Evolutionary conservation across 2,797 vertebrate genomes (phyloP).

Genomic region (Eulemur mongoz): DNA sequence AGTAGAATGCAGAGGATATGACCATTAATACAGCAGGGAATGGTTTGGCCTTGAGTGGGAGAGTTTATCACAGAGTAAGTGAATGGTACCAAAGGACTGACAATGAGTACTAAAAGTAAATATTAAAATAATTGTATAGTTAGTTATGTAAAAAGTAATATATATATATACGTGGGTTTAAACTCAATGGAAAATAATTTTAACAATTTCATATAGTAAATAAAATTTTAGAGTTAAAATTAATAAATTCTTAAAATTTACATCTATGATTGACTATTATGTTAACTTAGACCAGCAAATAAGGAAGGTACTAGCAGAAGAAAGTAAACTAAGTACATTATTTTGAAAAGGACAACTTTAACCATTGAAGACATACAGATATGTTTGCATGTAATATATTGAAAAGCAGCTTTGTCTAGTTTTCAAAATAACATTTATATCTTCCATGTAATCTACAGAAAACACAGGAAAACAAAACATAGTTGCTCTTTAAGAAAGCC

Average conservation of each 20-base stretch:
- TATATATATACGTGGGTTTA: not conserved
- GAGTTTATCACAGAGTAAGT: not conserved
- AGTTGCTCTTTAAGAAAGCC: not conserved
- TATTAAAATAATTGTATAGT: not conserved
- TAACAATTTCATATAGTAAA: not conserved
- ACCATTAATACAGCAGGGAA: not conserved
- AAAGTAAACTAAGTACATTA: not conserved
- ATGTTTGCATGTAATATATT: not conserved
- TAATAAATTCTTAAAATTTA: not conserved
- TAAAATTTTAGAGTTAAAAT: not conserved
- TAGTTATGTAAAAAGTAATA: not conserved
- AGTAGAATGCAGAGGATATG: not conserved
- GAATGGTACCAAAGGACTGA: not conserved
- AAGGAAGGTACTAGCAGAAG: not conserved
- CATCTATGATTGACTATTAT: not conserved
- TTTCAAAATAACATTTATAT: slow-evolving; percentile 1
- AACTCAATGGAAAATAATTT: not conserved
- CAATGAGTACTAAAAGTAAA: not conserved
- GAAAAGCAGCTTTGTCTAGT: not conserved
- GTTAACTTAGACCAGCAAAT: not conserved
- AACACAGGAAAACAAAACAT: not conserved
- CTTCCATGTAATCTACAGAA: not conserved
- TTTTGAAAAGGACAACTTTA: not conserved
- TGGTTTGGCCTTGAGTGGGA: not conserved
- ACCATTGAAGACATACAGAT: not conserved